Evolutionary conservation across 64 coral and sea anemone genomes (phyloP).

Genomic region (Anthopleura sola): DNA sequence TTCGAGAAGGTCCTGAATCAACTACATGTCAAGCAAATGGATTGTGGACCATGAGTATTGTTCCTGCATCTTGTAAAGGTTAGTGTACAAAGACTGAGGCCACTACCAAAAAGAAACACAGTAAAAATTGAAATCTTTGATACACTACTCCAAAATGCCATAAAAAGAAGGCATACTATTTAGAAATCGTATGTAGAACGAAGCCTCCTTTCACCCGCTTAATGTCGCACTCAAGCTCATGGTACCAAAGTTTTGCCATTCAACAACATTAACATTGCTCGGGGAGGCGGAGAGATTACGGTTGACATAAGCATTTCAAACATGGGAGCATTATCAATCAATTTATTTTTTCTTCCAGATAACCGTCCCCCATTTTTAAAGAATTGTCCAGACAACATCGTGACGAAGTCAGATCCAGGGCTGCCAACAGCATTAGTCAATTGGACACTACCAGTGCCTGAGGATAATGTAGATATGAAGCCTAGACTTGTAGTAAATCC

Average conservation of each 20-base stretch:
- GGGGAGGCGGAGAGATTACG: no score
- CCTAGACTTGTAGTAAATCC: not conserved
- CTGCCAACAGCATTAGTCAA: slow-evolving; percentile 39
- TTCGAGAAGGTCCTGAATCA: slow-evolving; percentile 24
- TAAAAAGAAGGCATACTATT: no score
- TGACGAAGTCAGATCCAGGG: slow-evolving; percentile 17
- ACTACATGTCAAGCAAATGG: slow-evolving; percentile 53
- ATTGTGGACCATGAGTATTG: slow-evolving; percentile 41
- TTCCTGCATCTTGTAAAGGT: slow-evolving; percentile 49
- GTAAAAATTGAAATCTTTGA: no score
- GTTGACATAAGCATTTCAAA: no score
- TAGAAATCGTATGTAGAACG: no score
- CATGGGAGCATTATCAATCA: no score
- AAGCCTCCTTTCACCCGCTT: no score
- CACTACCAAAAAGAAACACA: no score
- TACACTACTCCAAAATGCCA: no score
- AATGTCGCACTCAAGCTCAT: no score
- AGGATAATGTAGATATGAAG: slow-evolving; percentile 47
- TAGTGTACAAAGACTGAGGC: not conserved
- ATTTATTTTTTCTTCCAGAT: not conserved
- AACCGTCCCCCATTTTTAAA: not conserved
- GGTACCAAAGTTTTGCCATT: no score
- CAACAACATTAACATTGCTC: no score
- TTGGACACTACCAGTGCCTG: slow-evolving; percentile 40
- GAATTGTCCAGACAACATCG: slow-evolving; percentile 30